Evolutionary conservation across 2,113 vertebrate species (phyloP), one percentile per base, ranked within the genome.

Genomic region (Junco hyemalis): DNA sequence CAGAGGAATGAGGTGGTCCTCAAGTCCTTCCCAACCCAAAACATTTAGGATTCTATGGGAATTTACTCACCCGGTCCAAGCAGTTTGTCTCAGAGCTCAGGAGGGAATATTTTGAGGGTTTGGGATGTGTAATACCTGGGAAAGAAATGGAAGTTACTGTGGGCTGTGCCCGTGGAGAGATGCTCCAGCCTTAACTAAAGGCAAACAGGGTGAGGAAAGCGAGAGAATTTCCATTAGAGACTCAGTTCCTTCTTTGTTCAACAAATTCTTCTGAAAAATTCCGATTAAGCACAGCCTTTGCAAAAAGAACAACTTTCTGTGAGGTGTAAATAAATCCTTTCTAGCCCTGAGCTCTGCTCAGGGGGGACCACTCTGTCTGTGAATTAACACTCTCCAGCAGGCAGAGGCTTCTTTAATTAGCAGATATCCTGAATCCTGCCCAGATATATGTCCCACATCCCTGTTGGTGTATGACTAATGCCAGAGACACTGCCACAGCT

Each of bases 371-470:
- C 5, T 0, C 56, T 88, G 25, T 1, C 40, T 48, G 42, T 95
- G 94, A 95, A 88, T 95, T 92, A 95, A 53, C 78, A 57, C 45
- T 22, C 74, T 81, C 38, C 56, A 35, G 92, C 92, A 91, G 77
- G 71, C 87, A 86, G 95, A 86, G n/a, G 64, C 36, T 23, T 35
- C 74, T 87, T 61, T 95, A 95, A 96, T 95, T 93, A 96, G 95
- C 22, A 4, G 70, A 36, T 13, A 80, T 48, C 87, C 80, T 2
- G 4, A 51, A 82, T 73, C 86, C 81, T 78, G 50, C 87, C 61
- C 81, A 84, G 93, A 94, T 95, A 90, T 44, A 94, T 81, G 79
- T 82, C 61, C 94, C 3, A 1, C 63, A 18, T 88, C 81, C 93
- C 69, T 6, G 13, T 71, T 36, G 8, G 9, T 35, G 57, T 11